Conservation (phyloP, 1,140 invertebrate genomes). For the Vollenhovia emeryi region DNA sequence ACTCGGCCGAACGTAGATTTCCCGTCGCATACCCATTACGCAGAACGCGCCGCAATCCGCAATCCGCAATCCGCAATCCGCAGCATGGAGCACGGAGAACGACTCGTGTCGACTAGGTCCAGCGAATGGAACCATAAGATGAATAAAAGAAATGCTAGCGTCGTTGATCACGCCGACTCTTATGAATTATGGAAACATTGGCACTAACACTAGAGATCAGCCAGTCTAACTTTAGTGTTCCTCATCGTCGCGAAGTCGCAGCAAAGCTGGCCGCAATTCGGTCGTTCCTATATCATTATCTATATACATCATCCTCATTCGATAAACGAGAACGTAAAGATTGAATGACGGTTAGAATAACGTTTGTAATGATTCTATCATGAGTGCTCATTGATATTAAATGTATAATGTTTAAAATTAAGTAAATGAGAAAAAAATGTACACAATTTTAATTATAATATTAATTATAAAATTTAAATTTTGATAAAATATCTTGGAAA, state of each 20-base stretch:
- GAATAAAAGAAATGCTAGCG: slow-evolving; percentile 67
- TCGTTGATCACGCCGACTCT: background rate
- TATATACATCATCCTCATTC: background rate
- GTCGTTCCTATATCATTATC: background rate
- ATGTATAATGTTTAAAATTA: background rate
- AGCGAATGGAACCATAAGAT: slow-evolving; percentile 62
- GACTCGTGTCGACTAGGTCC: slow-evolving; percentile 54
- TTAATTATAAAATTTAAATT: too few relatives aligned
- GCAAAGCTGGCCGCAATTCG: background rate
- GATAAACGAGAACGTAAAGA: background rate
- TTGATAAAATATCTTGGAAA: background rate
- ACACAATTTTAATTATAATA: too few relatives aligned
- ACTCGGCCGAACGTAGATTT: slow-evolving; percentile 36
- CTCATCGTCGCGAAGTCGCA: slow-evolving; percentile 6
- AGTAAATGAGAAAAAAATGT: background rate
- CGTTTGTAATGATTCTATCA: too few relatives aligned
- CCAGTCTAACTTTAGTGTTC: slow-evolving; percentile 16
- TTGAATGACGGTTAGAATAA: background rate
- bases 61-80: background rate
- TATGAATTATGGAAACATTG: slow-evolving; percentile 66
- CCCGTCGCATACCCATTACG: slow-evolving; percentile 58
- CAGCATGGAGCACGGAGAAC: slow-evolving; percentile 9
- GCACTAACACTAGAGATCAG: background rate
- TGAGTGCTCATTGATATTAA: background rate
- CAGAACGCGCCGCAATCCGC: slow-evolving; percentile 9